Conservation (phyloP, 2,888 invertebrate species). For the Dinocampus coccinellae region DNA sequence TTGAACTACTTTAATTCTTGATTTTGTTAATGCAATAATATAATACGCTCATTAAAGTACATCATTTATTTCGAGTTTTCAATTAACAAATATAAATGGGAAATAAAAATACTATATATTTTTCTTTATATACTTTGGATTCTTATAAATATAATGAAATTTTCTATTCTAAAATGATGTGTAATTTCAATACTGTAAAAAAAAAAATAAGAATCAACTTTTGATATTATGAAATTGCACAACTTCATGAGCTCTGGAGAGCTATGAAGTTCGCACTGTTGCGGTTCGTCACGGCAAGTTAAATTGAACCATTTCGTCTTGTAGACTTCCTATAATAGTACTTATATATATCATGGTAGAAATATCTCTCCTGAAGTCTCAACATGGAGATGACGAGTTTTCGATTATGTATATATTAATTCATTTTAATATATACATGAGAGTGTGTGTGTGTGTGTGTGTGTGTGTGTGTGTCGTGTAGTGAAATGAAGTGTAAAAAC, state of each 20-base stretch:
- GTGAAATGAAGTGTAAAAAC: no score
- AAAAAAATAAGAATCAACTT: background rate
- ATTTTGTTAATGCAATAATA: slow-evolving; percentile 26
- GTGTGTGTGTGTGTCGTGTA: no score
- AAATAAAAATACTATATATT: no score
- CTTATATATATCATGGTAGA: no score
- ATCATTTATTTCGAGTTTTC: background rate
- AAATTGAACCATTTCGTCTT: slow-evolving; percentile 54
- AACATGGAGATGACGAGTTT: no score
- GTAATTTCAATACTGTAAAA: background rate
- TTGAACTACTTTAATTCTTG: slow-evolving; percentile 32
- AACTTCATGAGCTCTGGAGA: background rate
- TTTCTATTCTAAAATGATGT: background rate
- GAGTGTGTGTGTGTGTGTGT: background rate
- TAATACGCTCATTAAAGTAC: no score
- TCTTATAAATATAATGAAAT: no score
- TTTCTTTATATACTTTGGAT: no score
- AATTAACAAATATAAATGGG: no score
- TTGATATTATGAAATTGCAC: background rate
- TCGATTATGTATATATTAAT: no score
- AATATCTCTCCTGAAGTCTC: no score
- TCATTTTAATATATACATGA: background rate
- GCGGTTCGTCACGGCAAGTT: slow-evolving; percentile 46
- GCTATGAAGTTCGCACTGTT: background rate
- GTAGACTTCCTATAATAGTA: slow-evolving; percentile 6